Evolutionary conservation across 1,140 invertebrate genomes (phyloP).

Genomic region (Drosophila malerkotliana): DNA sequence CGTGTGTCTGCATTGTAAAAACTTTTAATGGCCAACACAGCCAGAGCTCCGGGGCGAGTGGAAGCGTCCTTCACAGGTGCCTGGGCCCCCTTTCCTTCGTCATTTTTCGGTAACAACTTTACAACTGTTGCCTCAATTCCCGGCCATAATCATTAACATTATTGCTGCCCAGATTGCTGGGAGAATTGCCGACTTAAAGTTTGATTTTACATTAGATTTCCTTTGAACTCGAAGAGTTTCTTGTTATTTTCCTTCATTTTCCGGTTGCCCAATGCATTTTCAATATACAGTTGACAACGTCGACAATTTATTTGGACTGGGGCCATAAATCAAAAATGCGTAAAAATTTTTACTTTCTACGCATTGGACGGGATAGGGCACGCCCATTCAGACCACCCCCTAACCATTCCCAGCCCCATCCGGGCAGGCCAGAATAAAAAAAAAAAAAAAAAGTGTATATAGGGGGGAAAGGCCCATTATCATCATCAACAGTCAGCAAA

Average conservation of each 20-base stretch:
- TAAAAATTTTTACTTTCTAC: slow-evolving; percentile 71
- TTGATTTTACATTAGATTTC: slow-evolving; percentile 35
- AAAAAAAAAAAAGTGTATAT: slow-evolving; percentile 8
- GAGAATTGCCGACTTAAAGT: slow-evolving; percentile 39
- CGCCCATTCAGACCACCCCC: slow-evolving; percentile 4
- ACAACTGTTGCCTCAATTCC: slow-evolving; percentile 61
- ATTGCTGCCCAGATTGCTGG: slow-evolving; percentile 57
- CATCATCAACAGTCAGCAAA: slow-evolving; percentile 81
- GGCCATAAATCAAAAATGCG: slow-evolving; percentile 80
- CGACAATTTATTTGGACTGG: slow-evolving; percentile 69
- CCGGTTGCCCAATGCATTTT: slow-evolving; percentile 65
- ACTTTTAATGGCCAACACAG: slow-evolving; percentile 71
- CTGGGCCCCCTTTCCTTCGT: neutral
- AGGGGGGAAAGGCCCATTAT: slow-evolving; percentile 63
- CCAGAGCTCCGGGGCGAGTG: slow-evolving; percentile 12
- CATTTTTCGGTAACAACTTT: slow-evolving; percentile 51
- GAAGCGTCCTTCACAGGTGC: slow-evolving; percentile 57
- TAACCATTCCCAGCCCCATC: neutral
- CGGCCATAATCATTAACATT: slow-evolving; percentile 75
- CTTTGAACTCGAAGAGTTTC: slow-evolving; percentile 1
- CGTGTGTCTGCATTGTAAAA: slow-evolving; percentile 82
- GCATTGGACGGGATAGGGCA: slow-evolving; percentile 30
- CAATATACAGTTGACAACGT: slow-evolving; percentile 59
- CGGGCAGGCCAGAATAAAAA: neutral
- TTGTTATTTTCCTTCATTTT: slow-evolving; percentile 2